phyloP scores from a whole-genome alignment of 1,140 invertebrate genomes.

The Sminthurides bifidus region DNA sequence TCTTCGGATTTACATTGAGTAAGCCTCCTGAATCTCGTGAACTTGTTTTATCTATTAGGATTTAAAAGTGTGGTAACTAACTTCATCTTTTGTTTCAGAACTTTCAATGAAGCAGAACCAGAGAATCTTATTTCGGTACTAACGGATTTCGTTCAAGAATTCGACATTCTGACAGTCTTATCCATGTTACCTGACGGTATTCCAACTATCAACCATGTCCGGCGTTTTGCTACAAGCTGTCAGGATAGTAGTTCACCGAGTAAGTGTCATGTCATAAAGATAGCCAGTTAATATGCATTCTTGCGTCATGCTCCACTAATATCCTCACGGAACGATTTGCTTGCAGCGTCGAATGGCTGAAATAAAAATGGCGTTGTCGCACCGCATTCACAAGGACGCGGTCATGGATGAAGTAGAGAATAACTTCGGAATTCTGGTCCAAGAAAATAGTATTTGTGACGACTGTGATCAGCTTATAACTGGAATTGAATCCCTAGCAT shows the following conservation, averaged over 20 bases:
- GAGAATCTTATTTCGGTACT: conserved; percentile 13
- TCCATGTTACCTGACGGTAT: conserved; percentile 26
- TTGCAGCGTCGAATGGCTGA: conserved; percentile 9
- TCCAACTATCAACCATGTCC: conserved; percentile 13
- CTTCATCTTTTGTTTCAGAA: too few relatives aligned
- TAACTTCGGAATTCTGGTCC: conserved; percentile 14
- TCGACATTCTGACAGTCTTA: conserved; percentile 24
- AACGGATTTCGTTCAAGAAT: conserved; percentile 23
- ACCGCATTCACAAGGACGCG: conserved; percentile 12
- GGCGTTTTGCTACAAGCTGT: conserved; percentile 8
- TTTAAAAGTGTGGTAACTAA: background rate
- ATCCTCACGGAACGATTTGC: conserved; percentile 1
- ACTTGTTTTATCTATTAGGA: background rate
- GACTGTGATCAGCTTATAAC: conserved; percentile 16
- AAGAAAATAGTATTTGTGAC: conserved; percentile 24
- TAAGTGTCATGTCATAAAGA: background rate
- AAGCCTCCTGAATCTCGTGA: background rate
- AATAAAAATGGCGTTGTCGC: conserved; percentile 10
- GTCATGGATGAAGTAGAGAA: conserved; percentile 11
- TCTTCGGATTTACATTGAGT: conserved; percentile 19
- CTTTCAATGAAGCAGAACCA: conserved; percentile 2
- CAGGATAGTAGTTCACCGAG: conserved; percentile 9
- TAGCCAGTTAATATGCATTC: background rate
- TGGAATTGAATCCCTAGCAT: conserved; percentile 15
- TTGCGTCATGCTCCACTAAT: background rate